Evolutionary conservation across 1,140 invertebrate genomes (phyloP), one percentile per base, ranked within the genome.

Genomic region (Drosophila ironensis): DNA sequence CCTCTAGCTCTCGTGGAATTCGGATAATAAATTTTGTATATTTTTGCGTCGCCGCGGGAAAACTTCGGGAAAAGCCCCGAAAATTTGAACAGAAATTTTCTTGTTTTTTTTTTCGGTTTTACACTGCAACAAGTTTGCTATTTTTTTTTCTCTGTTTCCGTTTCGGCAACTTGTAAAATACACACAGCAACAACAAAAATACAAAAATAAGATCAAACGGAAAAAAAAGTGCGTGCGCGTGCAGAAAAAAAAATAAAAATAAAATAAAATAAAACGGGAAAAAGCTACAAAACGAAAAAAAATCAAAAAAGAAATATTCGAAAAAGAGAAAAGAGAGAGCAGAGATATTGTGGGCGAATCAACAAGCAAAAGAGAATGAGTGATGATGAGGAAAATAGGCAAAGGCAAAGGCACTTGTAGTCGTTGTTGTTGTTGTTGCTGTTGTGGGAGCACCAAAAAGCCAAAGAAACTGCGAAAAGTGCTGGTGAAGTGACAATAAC

Each of bases 401-500:
- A 69, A 60, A 42, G 33, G 66, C 38, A 61, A 57, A 63, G 44
- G 67, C 66, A 69, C 53, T 70, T 67, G 48, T 53, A 41, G 63
- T 67, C 54, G 61, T 54, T 37, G n/a, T n/a, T n/a, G n/a, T n/a
- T 67, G 48, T 53, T 28, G 63, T 67, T 67, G 61, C 47, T 37
- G 63, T 67, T 67, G 64, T 66, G 45, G 30, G 48, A 69, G 61
- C 47, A 56, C 52, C 30, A 70, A 57, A 35, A 35, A n/a, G n/a
- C 6, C 8, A 61, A 68, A 71, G 59, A 72, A 72, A 72, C 59
- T 72, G 69, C 68, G 30, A 71, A 72, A 63, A 72, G 47, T 72
- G 69, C 68, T 70, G 40, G 68, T 70, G 68, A 72, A 72, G 68
- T 72, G 69, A 63, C 68, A 72, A 72, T 54, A 63, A 51, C 40